Base-by-base conservation (phyloP, 2,797 vertebrate species). In the Oryzias dopingdopingensis region DNA sequence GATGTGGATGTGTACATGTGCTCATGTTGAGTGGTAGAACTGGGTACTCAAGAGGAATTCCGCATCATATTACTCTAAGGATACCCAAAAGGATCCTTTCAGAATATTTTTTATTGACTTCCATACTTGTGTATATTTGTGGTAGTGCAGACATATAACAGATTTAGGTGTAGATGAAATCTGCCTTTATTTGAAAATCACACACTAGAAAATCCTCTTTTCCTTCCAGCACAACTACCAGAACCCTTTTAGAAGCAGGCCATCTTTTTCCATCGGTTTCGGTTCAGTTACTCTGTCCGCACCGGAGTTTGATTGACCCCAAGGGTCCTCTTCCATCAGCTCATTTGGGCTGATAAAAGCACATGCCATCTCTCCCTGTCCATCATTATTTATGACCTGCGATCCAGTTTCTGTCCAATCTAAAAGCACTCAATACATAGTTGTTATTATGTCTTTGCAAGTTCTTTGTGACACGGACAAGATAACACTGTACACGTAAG, bases 291-390 rank as follows among this genome's bases (percentile, higher is more conserved):
- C 42, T 50, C 20, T 52, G 24, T 42, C 17, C 4, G 24, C 42
- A 61, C 22, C 26, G 24, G 17, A 52, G 22, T 57, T 42, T 12
- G 13, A 20, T 12, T 49, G 22, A 62, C 45, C 60, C 52, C 5
- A 3, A 16, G 18, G 52, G 22, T 16, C 37, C 40, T 29, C 46
- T 49, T 54, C 49, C 26, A 54, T 66, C 56, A 52, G 55, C 56
- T 61, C 24, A 48, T 65, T 59, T 61, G 43, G 24, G 20, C 45
- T 48, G 48, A 60, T 56, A 50, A 56, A 65, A 52, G 44, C 53
- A 49, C 22, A 52, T 5, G 0, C 43, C 22, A 17, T 46, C 14
- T 45, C 24, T 17, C 12, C 17, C 13, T 41, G 44, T 50, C 40
- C 40, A 53, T 47, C 26, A 20, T 56, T 55, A 61, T 68, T 62